phyloP scores from a whole-genome alignment of 2,113 vertebrate species.

The Phyllostomus hastatus region DNA sequence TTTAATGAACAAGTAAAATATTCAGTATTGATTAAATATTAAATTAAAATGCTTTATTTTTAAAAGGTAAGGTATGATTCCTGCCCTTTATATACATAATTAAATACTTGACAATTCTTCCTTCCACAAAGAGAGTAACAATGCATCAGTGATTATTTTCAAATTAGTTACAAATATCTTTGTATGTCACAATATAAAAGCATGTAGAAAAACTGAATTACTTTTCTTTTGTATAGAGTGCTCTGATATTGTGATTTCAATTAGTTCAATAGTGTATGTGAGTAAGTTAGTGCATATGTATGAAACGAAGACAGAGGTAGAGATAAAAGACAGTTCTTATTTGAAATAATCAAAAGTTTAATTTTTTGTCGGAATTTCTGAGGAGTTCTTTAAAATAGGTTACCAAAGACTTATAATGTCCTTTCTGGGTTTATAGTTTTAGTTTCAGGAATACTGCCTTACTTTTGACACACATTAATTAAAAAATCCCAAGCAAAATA shows the following conservation, averaged over 20 bases:
- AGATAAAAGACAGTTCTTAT: neutral
- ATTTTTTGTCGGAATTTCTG: neutral
- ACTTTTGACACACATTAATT: neutral
- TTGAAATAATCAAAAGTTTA: neutral
- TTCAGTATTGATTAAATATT: neutral
- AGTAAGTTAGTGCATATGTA: neutral
- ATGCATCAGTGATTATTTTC: slow-evolving; percentile 8
- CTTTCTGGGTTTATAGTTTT: neutral
- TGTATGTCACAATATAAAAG: neutral
- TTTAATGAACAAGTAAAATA: slow-evolving; percentile 3
- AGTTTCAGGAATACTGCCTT: neutral
- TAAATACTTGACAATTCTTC: neutral
- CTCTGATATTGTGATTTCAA: neutral
- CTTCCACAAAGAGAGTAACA: neutral
- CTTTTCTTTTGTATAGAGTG: neutral
- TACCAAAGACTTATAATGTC: neutral
- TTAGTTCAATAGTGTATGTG: neutral
- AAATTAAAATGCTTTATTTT: neutral
- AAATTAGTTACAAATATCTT: neutral
- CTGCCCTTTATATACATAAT: neutral
- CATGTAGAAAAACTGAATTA: neutral
- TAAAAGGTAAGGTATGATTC: neutral
- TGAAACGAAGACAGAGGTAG: neutral
- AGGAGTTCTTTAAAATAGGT: neutral
- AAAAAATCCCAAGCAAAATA: slow-evolving; percentile 5